Base-by-base conservation (phyloP, 2,113 vertebrate species). In the Neolamprologus modestus region DNA sequence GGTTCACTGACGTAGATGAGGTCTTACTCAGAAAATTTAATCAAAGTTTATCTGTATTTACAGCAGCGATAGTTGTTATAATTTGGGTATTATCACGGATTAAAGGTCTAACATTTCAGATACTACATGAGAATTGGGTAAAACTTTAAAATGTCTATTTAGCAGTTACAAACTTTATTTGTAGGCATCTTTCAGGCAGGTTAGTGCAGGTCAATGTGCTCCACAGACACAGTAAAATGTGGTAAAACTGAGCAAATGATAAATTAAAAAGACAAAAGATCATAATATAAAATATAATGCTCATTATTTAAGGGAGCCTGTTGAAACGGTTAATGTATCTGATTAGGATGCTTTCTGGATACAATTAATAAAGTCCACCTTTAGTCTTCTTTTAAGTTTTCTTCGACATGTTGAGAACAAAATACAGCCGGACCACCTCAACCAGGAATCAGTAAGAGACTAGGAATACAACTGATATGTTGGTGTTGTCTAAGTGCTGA, bases 51-150 rank as follows among this genome's bases (percentile, higher is more conserved):
- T 47, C 40, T 76, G 42, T 76, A 50, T 31, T 76, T 47, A 28
- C 24, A 19, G 26, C 71, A 50, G 24, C 17, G 24, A 50, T 76
- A 7, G 24, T 28, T 47, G 68, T 47, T 47, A 47, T 76, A 0
- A 76, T 76, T 26, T 76, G 24, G 4, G 6, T 45, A 45, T 28
- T 76, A 47, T 45, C 42, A 28, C 14, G 40, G 40, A 19, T 5
- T 9, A 26, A 28, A 8, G 24, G 40, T 8, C 40, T 28, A 26
- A 76, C 40, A 28, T 16, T 11, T 76, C 6, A 19, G 68, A 47
- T 28, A 4, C 40, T 28, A 16, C 0, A 42, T 26, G n/a, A 71
- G 13, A 71, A 71, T 9, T 24, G 66, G n/a, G n/a, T 24, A 24
- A 42, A 71, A 71, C 12, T 1, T 71, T 71, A 21, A 71, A 21